Conservation (phyloP, 1,140 invertebrate species). For the Halesus radiatus region DNA sequence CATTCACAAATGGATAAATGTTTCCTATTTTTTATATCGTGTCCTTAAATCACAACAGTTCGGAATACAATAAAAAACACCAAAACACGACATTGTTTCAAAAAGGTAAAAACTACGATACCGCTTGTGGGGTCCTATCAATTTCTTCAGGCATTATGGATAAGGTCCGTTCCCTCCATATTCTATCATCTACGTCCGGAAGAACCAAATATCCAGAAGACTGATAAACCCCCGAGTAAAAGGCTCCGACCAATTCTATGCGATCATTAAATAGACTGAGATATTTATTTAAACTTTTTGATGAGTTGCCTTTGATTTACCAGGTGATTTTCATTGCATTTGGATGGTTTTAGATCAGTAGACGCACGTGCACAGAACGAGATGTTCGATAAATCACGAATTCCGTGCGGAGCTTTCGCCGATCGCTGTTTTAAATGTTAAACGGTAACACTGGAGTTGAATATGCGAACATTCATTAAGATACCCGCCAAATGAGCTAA, state of each 20-base stretch:
- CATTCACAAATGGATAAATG: neutral
- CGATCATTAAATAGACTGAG: too few species aligned
- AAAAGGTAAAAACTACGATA: conserved; percentile 4
- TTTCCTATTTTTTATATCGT: conserved; percentile 12
- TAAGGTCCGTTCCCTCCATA: conserved; percentile 17
- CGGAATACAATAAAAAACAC: conserved; percentile 10
- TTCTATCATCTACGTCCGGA: conserved; percentile 11
- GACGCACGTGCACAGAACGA: conserved; percentile 40
- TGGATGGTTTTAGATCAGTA: neutral
- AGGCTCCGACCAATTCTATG: neutral
- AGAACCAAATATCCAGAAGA: neutral
- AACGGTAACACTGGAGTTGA: conserved; percentile 26
- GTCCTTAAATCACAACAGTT: conserved; percentile 21
- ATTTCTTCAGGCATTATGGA: conserved; percentile 8
- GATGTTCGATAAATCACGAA: conserved; percentile 46
- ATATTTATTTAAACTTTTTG: neutral
- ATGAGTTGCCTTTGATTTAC: neutral
- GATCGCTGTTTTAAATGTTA: conserved; percentile 23
- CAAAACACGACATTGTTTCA: conserved; percentile 17
- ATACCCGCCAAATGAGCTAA: neutral
- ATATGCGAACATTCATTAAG: conserved; percentile 15
- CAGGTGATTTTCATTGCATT: neutral
- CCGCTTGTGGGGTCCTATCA: conserved; percentile 31
- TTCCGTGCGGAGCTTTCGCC: conserved; percentile 45
- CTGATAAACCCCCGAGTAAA: neutral